Conservation (phyloP, 1,140 invertebrate species). For the Lanistes nyassanus region DNA sequence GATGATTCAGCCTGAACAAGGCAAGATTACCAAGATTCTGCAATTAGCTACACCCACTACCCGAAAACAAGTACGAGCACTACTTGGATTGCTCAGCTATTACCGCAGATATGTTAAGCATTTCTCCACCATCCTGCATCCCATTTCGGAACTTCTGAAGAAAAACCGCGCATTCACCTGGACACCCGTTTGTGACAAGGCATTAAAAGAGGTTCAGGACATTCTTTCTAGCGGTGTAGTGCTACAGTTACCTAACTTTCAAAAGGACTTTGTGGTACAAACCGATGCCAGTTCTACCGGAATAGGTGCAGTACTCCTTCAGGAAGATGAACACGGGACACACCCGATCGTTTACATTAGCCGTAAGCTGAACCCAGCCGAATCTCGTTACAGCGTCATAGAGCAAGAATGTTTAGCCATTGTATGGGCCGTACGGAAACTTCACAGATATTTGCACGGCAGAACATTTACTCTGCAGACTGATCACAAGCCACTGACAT, state of each 20-base stretch:
- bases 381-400: neutral
- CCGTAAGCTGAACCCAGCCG: neutral
- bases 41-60: neutral
- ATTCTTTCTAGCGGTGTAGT: neutral
- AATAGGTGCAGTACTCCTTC: conserved; percentile 15
- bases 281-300: too few relatives aligned
- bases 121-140: neutral
- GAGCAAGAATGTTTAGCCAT: neutral
- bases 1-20: too few relatives aligned
- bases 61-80: conserved; percentile 4
- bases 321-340: neutral
- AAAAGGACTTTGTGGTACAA: neutral
- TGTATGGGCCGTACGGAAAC: neutral
- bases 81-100: neutral
- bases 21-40: too few relatives aligned
- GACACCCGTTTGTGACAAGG: neutral
- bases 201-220: too few relatives aligned
- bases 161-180: conserved; percentile 1
- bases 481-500: conserved; percentile 12
- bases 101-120: neutral
- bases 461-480: neutral
- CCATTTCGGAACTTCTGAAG: conserved; percentile 2
- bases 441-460: neutral
- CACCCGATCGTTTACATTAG: neutral
- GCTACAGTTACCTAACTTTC: conserved; percentile 6